A percentile compares a stretch with the other conserved stretches of the same genome.
Conservation (phyloP, 2,888 invertebrate species). For the Brachyptera risi region DNA sequence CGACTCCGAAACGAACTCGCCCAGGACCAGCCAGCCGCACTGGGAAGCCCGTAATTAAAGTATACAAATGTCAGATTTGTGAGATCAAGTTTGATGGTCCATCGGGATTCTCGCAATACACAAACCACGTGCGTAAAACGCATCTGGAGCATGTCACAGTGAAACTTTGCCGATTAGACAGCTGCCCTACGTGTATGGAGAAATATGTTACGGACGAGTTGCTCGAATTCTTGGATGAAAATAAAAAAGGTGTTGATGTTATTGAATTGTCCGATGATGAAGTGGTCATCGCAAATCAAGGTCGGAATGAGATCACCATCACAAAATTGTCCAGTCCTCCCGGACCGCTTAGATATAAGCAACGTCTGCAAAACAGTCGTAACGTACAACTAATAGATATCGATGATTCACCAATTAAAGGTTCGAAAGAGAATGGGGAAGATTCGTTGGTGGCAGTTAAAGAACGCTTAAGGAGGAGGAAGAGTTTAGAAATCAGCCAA, state of each 20-base stretch:
- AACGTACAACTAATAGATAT: constrained; percentile 35
- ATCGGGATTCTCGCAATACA: constrained; percentile 29
- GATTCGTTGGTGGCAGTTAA: constrained; percentile 34
- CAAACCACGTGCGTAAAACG: constrained; percentile 30
- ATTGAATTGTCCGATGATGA: constrained; percentile 36
- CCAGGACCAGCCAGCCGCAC: constrained; percentile 32
- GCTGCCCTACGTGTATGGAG: constrained; percentile 30
- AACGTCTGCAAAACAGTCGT: constrained; percentile 28
- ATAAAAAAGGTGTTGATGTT: constrained; percentile 32
- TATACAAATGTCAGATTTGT: constrained; percentile 29
- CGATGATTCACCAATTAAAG: constrained; percentile 34
- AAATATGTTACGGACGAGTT: constrained; percentile 24
- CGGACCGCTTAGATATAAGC: constrained; percentile 31
- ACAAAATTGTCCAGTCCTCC: constrained; percentile 34
- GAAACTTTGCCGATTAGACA: constrained; percentile 30
- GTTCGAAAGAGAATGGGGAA: constrained; percentile 30
- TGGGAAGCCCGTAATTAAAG: constrained; percentile 8
- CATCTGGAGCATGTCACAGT: constrained; percentile 30
- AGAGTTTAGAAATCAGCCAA: constrained; percentile 35
- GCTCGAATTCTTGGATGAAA: constrained; percentile 25
- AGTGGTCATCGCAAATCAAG: constrained; percentile 33
- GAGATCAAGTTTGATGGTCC: constrained; percentile 32
- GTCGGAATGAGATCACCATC: constrained; percentile 35
- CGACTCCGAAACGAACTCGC: constrained; percentile 46
- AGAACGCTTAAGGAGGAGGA: constrained; percentile 34